Evolutionary conservation across 2,113 vertebrate species (phyloP).

Genomic region (Psammodynastes pulverulentus): DNA sequence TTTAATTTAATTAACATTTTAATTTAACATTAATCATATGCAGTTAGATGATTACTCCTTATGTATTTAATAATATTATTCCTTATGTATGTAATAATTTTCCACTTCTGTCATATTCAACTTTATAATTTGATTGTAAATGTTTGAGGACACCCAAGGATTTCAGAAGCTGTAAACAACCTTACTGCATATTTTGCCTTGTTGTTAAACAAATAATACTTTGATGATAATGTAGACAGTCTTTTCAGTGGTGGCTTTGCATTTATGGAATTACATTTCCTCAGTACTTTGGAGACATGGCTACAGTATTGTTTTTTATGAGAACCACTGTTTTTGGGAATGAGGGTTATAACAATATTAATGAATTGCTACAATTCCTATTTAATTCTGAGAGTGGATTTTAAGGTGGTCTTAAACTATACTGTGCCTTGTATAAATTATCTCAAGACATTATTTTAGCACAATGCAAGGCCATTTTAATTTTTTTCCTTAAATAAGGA

Average conservation of each 20-base stretch:
- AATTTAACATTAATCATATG: not conserved
- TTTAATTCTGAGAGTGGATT: not conserved
- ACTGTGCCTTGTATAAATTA: not conserved
- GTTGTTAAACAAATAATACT: not conserved
- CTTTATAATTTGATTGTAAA: not conserved
- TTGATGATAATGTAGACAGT: not conserved
- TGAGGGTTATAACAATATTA: not conserved
- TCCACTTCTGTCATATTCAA: not conserved
- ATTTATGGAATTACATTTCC: not conserved
- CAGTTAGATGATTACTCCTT: not conserved
- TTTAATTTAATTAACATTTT: not conserved
- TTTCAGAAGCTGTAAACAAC: not conserved
- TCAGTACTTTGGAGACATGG: not conserved
- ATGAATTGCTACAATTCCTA: not conserved
- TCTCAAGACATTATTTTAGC: not conserved
- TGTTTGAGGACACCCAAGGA: not conserved
- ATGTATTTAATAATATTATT: not conserved
- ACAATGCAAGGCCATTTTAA: not conserved
- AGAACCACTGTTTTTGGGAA: not conserved
- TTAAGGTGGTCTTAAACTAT: not conserved
- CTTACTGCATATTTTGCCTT: not conserved
- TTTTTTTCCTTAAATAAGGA: not conserved
- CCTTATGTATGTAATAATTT: not conserved
- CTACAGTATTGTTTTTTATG: not conserved
- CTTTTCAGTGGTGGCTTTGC: not conserved